phyloP scores from a whole-genome alignment of 1,140 invertebrate species.

The Apis florea region DNA sequence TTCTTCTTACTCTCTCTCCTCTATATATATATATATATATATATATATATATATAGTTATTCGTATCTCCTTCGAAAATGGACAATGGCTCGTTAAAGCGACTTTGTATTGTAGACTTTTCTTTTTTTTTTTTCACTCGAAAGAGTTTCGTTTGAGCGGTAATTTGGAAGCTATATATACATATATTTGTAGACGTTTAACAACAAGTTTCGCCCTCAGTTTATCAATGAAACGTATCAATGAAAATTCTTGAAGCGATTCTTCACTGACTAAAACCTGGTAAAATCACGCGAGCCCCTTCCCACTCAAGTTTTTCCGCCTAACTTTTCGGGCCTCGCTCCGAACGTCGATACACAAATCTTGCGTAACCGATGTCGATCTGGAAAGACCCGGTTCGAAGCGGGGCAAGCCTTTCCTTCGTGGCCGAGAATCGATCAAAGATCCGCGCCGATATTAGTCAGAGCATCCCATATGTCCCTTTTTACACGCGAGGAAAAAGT shows the following conservation, averaged over 20 bases:
- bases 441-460: conserved; percentile 43
- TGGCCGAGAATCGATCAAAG: conserved; percentile 49
- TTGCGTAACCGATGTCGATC: no score
- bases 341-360: no score
- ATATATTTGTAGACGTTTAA: neutral
- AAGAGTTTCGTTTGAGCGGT: neutral
- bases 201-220: neutral
- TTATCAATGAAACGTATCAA: neutral
- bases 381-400: neutral
- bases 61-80: neutral
- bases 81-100: neutral
- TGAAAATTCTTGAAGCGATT: no score
- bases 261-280: no score
- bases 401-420: neutral
- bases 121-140: neutral
- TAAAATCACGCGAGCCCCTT: no score
- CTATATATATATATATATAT: no score
- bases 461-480: conserved; percentile 61
- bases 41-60: no score
- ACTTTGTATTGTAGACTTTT: neutral
- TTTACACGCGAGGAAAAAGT: conserved; percentile 38
- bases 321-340: no score
- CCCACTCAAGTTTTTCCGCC: no score
- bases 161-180: neutral
- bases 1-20: no score